These are phyloP conservation scores for Microcebus jonahi DNA, from an alignment of 2,113 vertebrate genomes.

Conservation along the genomic window DNA sequence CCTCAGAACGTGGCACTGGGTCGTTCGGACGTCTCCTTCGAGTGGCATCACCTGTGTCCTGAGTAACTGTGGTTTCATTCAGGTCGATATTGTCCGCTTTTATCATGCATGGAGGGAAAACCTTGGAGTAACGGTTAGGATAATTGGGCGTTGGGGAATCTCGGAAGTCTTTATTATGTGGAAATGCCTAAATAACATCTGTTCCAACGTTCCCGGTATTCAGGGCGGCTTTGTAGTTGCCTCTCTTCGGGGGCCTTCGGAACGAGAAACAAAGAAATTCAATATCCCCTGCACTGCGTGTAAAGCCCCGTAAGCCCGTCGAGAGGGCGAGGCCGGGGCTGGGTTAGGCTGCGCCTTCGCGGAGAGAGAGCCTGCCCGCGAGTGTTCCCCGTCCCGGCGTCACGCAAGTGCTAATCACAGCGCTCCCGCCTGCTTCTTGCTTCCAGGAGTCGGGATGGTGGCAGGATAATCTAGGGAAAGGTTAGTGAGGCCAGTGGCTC, in stretches of 20 bases:
- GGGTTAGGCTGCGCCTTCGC: background rate
- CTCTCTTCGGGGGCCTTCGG: constrained; percentile 81
- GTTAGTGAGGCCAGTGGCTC: background rate
- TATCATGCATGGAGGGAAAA: constrained; percentile 80
- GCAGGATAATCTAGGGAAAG: too few species aligned
- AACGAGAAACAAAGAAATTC: constrained; percentile 84
- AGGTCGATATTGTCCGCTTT: constrained; percentile 80
- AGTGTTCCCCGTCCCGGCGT: rapidly evolving
- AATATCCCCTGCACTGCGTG: constrained; percentile 77
- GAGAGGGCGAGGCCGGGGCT: constrained; percentile 52
- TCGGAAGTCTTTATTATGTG: constrained; percentile 87
- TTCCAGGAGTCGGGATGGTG: background rate
- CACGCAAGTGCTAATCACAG: background rate
- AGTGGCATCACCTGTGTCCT: constrained; percentile 78
- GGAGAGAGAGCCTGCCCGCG: background rate
- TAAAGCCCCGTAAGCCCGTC: constrained; percentile 77
- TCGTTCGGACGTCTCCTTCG: constrained; percentile 76
- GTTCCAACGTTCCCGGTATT: constrained; percentile 83
- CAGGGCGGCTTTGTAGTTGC: constrained; percentile 86
- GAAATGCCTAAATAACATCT: constrained; percentile 84
- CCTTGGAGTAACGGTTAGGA: constrained; percentile 81
- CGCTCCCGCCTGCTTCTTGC: rapidly evolving
- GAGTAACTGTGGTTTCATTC: constrained; percentile 75
- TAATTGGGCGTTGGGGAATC: constrained; percentile 88
- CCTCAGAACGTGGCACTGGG: constrained; percentile 48